Base-by-base conservation (phyloP, 2,888 invertebrate genomes). In the Morpho deidamia region DNA sequence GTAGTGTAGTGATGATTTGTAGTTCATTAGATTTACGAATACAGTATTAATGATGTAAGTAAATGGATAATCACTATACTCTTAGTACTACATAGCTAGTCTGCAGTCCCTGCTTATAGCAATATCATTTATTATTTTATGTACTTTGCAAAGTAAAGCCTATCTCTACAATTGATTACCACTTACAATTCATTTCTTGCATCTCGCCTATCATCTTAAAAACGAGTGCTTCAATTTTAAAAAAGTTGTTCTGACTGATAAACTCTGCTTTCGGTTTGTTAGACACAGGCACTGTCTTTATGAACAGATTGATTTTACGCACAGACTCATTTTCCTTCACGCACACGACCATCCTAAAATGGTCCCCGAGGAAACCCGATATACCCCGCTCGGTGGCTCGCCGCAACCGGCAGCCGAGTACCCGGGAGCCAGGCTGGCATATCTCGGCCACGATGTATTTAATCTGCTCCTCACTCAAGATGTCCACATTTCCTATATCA, bases 361-460 rank as follows among this genome's bases (percentile, higher is more conserved):
- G 86, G 42, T 84, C 86, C 2, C 79, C 86, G 0, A 87, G 70
- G 62, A 79, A 85, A 0, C 87, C 87, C 0, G 75, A 70, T 0
- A 86, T 45, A 0, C 85, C 85, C 9, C 33, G 33, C 0, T 72
- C 69, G 0, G 67, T 53, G 0, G 83, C 82, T 0, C 75, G 66
- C 9, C 49, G 65, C n/a, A 78, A 51, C 2, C 75, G 66, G 14
- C 68, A 58, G 0, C 65, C 65, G 1, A 71, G 38, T 1, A 72
- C 23, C 52, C 67, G 59, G 60, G 66, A 66, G 0, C 52, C 60
- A 11, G 65, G 53, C 8, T 59, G 58, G 0, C 64, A 66, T 1
- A 60, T 56, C 32, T 67, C 61, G 23, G 65, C 62, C n/a, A 79
- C 51, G 3, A 83, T 62, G 1, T 65, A 57, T 4, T 64, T 54